Conservation (phyloP, 2,113 vertebrate species). For the Megaceryle maxima region DNA sequence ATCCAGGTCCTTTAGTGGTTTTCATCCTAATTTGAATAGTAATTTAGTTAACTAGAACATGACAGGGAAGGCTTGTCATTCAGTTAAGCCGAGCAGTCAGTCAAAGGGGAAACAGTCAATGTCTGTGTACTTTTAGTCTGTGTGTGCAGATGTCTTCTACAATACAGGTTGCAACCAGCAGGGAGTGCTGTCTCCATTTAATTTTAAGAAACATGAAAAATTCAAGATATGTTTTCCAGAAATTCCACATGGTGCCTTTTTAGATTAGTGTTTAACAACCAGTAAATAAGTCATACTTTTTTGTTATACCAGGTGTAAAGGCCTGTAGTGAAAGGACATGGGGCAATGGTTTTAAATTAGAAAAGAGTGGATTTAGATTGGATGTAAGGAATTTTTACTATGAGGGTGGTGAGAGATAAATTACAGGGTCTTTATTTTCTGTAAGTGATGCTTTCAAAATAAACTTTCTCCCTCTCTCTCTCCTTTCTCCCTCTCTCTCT, state of each 20-base stretch:
- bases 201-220: background rate
- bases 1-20: background rate
- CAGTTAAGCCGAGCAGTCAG: background rate
- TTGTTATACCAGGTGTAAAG: background rate
- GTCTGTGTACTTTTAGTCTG: background rate
- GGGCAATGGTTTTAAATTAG: no score
- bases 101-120: no score
- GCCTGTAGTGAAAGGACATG: no score
- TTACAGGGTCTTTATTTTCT: background rate
- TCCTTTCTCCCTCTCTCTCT: no score
- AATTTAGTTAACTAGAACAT: background rate
- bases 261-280: background rate
- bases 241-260: background rate
- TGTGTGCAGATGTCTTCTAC: background rate
- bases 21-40: background rate
- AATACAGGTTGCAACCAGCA: slow-evolving; percentile 19
- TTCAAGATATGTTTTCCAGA: background rate
- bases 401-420: background rate
- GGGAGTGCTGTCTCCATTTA: slow-evolving; percentile 25
- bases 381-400: no score
- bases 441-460: background rate
- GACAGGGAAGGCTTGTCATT: background rate
- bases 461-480: background rate
- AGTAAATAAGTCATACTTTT: background rate
- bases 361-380: no score